Evolutionary conservation across 2,888 invertebrate species (phyloP).

Genomic region (Trichogramma evanescens): DNA sequence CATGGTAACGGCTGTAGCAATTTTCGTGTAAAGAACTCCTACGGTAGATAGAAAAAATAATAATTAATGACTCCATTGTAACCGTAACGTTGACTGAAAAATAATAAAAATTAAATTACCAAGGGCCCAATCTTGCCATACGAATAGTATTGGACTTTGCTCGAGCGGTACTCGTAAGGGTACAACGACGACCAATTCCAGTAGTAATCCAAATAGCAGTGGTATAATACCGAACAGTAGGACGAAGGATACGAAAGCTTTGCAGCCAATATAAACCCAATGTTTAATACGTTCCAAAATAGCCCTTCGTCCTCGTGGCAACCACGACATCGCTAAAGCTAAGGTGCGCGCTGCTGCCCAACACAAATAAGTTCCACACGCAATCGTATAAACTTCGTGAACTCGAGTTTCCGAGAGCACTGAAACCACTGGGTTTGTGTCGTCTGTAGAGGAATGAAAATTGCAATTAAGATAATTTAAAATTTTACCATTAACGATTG

Average conservation of each 20-base stretch:
- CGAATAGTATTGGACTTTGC: conserved; percentile 81
- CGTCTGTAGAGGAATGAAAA: conserved; percentile 1
- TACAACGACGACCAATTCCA: conserved; percentile 86
- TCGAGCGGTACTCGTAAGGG: conserved; percentile 87
- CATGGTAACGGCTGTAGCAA: conserved; percentile 90
- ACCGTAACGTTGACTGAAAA: too few species aligned
- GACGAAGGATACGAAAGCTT: conserved; percentile 67
- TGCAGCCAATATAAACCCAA: conserved; percentile 68
- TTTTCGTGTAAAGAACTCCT: conserved; percentile 88
- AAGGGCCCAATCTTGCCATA: conserved; percentile 96
- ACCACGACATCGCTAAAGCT: conserved; percentile 75
- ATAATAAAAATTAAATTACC: conserved; percentile 48
- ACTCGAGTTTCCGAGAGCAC: conserved; percentile 50
- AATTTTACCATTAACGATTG: neutral
- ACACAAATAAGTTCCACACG: conserved; percentile 88
- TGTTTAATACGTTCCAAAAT: conserved; percentile 64
- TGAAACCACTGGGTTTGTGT: conserved; percentile 7
- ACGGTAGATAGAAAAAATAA: neutral
- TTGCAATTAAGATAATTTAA: neutral
- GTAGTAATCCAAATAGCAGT: conserved; percentile 80
- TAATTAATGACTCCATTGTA: neutral
- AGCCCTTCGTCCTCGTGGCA: conserved; percentile 80
- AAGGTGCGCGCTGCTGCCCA: conserved; percentile 85
- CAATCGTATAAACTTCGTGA: conserved; percentile 93
- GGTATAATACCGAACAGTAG: conserved; percentile 86